Percentiles rank a stretch among this genome's conserved stretches.
These are phyloP conservation scores for Myxocyprinus asiaticus DNA, from an alignment of 2,113 vertebrate genomes.

Conservation along the genomic window DNA sequence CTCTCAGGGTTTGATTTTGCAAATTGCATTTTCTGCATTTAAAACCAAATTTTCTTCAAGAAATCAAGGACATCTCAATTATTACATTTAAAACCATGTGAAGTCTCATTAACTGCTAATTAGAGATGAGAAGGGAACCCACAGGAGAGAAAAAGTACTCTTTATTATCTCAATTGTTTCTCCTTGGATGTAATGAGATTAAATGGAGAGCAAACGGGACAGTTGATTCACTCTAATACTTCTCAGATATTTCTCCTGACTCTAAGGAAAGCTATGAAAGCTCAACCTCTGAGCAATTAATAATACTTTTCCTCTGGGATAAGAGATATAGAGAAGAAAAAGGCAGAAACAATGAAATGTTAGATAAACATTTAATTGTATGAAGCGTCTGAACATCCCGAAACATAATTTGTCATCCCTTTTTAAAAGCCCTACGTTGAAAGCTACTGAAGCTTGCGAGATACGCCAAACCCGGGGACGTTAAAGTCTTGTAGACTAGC, in stretches of 20 bases:
- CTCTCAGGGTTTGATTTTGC: not conserved
- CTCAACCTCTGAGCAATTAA: not conserved
- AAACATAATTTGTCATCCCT: not conserved
- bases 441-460: not conserved
- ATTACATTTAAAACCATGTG: not conserved
- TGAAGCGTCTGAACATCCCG: not conserved
- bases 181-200: not conserved
- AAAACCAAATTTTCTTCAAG: not conserved
- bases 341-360: conserved; percentile 1
- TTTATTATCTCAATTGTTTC: not conserved
- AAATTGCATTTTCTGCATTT: not conserved
- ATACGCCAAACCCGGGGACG: not conserved
- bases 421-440: not conserved
- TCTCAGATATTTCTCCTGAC: not conserved
- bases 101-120: not conserved
- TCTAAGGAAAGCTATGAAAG: too few relatives aligned
- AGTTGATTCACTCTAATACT: not conserved
- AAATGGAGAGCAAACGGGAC: not conserved
- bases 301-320: not conserved
- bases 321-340: not conserved
- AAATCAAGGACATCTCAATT: conserved; percentile 6
- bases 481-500: not conserved
- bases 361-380: not conserved
- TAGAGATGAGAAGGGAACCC: too few relatives aligned
- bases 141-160: not conserved